phyloP scores from a whole-genome alignment of 2,113 vertebrate species.

The Copsychus sechellarum region DNA sequence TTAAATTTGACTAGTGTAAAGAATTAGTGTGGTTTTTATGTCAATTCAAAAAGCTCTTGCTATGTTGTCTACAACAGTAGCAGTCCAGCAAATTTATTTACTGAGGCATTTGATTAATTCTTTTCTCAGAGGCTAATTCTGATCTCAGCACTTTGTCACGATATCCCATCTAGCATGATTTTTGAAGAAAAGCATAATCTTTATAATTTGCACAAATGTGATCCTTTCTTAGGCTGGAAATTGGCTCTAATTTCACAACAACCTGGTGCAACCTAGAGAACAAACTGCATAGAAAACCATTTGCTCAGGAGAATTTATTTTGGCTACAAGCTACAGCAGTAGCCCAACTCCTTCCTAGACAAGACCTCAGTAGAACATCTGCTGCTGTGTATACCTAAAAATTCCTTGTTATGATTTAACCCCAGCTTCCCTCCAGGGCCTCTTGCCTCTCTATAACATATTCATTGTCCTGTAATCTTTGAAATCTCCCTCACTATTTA shows the following conservation, averaged over 20 bases:
- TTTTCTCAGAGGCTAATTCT: not conserved
- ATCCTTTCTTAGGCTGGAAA: not conserved
- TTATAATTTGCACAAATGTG: not conserved
- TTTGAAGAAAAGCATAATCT: not conserved
- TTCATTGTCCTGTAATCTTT: not conserved
- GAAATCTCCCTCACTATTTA: not conserved
- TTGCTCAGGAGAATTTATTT: not conserved
- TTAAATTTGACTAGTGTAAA: conserved; percentile 51
- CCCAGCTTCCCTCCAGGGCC: not conserved
- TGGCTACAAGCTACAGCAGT: not conserved
- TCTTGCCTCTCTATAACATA: not conserved
- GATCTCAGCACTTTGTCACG: not conserved
- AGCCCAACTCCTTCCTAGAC: not conserved
- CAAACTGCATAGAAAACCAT: not conserved
- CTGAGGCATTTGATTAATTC: not conserved
- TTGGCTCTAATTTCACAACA: not conserved
- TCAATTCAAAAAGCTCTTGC: conserved; percentile 15
- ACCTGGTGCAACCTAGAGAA: not conserved
- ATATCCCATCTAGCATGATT: not conserved
- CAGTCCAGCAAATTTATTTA: conserved; percentile 17
- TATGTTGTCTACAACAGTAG: not conserved
- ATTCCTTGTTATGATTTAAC: not conserved
- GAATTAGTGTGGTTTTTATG: conserved; percentile 16
- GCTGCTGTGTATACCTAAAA: not conserved
- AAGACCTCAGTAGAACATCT: not conserved